Evolutionary conservation across 2,113 vertebrate genomes (phyloP).

Genomic region (Alexandromys fortis): DNA sequence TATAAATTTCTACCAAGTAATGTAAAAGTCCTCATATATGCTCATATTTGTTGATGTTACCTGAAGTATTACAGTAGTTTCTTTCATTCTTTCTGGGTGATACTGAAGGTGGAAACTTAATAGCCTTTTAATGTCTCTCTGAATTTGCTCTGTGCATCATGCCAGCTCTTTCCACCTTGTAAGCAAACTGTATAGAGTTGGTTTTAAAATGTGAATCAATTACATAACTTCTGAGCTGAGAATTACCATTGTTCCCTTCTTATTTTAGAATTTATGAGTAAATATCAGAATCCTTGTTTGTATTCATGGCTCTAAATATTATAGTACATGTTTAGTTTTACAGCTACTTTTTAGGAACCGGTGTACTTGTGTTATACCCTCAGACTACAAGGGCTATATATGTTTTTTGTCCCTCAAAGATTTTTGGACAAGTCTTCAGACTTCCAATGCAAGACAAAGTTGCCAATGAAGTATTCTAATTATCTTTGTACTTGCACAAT

Average conservation of each 20-base stretch:
- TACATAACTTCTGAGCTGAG: not conserved
- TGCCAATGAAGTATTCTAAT: not conserved
- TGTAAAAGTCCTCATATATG: not conserved
- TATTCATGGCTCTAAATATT: not conserved
- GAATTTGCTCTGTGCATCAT: not conserved
- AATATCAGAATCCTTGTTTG: constrained; percentile 11
- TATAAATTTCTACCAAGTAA: not conserved
- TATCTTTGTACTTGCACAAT: not conserved
- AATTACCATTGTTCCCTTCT: not conserved
- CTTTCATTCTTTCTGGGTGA: not conserved
- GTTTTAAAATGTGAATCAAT: constrained; percentile 1
- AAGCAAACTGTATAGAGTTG: not conserved
- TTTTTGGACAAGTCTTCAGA: not conserved
- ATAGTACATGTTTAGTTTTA: not conserved
- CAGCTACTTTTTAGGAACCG: not conserved
- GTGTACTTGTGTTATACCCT: not conserved
- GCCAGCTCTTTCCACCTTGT: not conserved
- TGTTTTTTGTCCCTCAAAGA: not conserved
- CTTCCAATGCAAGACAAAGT: not conserved
- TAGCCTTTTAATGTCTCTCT: not conserved
- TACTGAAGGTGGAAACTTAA: not conserved
- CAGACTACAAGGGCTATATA: not conserved
- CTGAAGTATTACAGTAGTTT: not conserved
- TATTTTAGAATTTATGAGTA: not conserved
- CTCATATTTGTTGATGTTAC: not conserved